phyloP scores from a whole-genome alignment of 2,797 vertebrate genomes.

The Austrolebias charrua region DNA sequence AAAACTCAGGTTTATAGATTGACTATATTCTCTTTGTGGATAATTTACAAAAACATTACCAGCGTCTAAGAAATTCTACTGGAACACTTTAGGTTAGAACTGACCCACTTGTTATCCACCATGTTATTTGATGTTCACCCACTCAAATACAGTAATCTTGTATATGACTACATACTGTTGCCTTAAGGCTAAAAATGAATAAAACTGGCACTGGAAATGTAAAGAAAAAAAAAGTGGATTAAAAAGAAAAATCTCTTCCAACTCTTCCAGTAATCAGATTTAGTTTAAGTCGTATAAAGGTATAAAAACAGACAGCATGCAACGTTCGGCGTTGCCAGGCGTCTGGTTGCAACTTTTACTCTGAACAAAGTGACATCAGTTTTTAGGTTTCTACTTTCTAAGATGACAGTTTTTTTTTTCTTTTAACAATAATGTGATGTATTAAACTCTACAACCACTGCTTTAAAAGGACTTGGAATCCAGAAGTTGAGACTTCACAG shows the following conservation, averaged over 20 bases:
- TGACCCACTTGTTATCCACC: too few relatives aligned
- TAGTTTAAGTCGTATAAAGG: constrained; percentile 2
- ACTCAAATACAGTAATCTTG: too few relatives aligned
- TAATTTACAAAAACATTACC: too few relatives aligned
- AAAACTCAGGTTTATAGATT: too few relatives aligned
- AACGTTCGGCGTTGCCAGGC: neutral
- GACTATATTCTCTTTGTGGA: too few relatives aligned
- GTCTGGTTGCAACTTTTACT: constrained; percentile 1
- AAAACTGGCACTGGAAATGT: neutral
- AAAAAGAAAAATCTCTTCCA: neutral
- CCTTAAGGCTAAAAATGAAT: too few relatives aligned
- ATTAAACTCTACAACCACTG: neutral
- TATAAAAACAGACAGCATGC: neutral
- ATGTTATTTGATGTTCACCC: too few relatives aligned
- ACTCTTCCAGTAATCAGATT: neutral
- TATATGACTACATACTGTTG: neutral
- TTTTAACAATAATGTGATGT: neutral
- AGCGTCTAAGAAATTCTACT: too few relatives aligned
- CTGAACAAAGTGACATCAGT: constrained; percentile 4
- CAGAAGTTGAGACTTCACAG: too few relatives aligned
- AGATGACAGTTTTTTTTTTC: constrained; percentile 24
- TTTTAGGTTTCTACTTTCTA: neutral
- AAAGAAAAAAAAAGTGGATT: neutral
- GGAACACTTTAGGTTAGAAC: too few relatives aligned
- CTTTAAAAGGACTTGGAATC: too few relatives aligned